Evolutionary conservation across 2,797 vertebrate genomes (phyloP), one percentile per base, ranked within the genome.

Genomic region (Coracias cyanogaster): DNA sequence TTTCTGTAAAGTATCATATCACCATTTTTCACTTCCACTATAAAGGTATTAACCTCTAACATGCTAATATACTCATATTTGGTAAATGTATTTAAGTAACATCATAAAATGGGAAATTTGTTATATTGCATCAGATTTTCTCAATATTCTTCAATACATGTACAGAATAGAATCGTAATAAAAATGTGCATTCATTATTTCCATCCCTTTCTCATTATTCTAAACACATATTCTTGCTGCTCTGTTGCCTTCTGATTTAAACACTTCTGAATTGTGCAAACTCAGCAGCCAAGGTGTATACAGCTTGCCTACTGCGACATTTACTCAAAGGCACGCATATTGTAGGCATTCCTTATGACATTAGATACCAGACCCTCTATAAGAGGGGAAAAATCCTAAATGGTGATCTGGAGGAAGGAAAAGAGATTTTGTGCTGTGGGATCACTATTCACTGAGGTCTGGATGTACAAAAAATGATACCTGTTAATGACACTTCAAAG

Each of bases 211-310:
- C 19, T 79, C 28, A 52, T 82, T 89, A 73, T 85, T 93, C 82
- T 72, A 64, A 66, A 64, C 10, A 9, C n/a, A 45, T 49, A 39
- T 48, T 76, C 60, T 89, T 82, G 25, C 55, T 90, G 66, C 73
- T 90, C 35, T 61, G 17, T 45, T 92, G 55, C 62, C 21, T 89
- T 73, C 35, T 85, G 24, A 89, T 88, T 93, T 90, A 94, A 91
- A 65, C 9, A 3, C 82, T 76, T 69, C 33, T 54, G 54, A 74
- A 55, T 41, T 58, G 33, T 73, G 67, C 84, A 77, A 64, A 71
- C 43, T 80, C 93, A 94, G 79, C 78, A 85, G 9, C 7, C 39
- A 64, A 85, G n/a, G n/a, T 67, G n/a, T 54, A 25, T 41, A 54
- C 35, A 62, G 8, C 5, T 84, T 79, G 48, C 19, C 20, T 89